A percentile compares a stretch with the other conserved stretches of the same genome.
phyloP scores from a whole-genome alignment of 2,888 invertebrate species.

The Mesoligia furuncula region DNA sequence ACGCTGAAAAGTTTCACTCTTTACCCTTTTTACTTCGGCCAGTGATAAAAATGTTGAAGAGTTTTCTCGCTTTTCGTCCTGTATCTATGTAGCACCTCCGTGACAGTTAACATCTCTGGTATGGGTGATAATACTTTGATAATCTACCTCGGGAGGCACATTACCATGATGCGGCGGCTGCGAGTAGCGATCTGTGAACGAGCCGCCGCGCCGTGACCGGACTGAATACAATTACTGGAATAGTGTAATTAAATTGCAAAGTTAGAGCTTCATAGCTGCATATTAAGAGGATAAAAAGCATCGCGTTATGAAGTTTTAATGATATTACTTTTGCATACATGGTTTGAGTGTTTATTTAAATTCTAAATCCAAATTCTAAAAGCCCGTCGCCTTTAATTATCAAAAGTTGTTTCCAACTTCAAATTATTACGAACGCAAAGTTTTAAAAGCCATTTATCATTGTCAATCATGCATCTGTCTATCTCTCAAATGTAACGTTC shows the following conservation, averaged over 20 bases:
- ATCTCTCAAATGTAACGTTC: slow-evolving; percentile 47
- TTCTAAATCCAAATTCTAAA: slow-evolving; percentile 46
- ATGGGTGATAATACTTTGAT: slow-evolving; percentile 69
- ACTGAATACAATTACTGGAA: slow-evolving; percentile 78
- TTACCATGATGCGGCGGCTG: slow-evolving; percentile 70
- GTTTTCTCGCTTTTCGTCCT: slow-evolving; percentile 13
- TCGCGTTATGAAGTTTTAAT: slow-evolving; percentile 76
- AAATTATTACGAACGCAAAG: slow-evolving; percentile 55
- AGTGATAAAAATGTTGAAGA: slow-evolving; percentile 36
- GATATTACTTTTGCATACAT: slow-evolving; percentile 69
- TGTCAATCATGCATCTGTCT: slow-evolving; percentile 66
- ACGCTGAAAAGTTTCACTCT: slow-evolving; percentile 24
- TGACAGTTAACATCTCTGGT: slow-evolving; percentile 51
- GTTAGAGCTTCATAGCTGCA: slow-evolving; percentile 78
- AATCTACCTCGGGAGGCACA: slow-evolving; percentile 71
- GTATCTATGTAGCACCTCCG: slow-evolving; percentile 25
- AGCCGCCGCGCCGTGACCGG: slow-evolving; percentile 70
- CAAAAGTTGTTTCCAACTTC: slow-evolving; percentile 54
- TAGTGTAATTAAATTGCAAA: slow-evolving; percentile 82
- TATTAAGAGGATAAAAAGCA: slow-evolving; percentile 77
- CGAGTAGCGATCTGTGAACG: slow-evolving; percentile 71
- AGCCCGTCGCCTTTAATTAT: slow-evolving; percentile 45
- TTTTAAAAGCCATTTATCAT: slow-evolving; percentile 65
- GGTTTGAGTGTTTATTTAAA: slow-evolving; percentile 58
- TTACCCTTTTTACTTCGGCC: slow-evolving; percentile 13